phyloP scores from a whole-genome alignment of 2,797 vertebrate species.

The Danionella dracula region DNA sequence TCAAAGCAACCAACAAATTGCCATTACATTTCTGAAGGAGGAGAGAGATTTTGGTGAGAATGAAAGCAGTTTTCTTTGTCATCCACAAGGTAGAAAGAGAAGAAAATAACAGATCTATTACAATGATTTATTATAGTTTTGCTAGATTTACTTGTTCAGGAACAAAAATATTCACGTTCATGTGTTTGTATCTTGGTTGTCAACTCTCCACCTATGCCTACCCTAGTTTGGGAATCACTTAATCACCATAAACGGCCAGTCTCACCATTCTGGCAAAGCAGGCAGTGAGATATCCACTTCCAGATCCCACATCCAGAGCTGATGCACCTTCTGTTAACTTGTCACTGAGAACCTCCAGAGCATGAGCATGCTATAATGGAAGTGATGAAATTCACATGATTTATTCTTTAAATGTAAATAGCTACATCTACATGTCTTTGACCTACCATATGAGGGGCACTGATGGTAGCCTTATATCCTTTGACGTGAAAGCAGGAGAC shows the following conservation, averaged over 20 bases:
- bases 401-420: not conserved
- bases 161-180: no score
- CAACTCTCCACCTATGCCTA: no score
- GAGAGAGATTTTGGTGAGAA: no score
- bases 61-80: no score
- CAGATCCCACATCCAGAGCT: slow-evolving; percentile 85
- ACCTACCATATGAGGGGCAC: slow-evolving; percentile 91
- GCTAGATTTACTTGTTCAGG: no score
- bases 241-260: not conserved
- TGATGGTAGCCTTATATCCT: slow-evolving; percentile 93
- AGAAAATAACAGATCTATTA: no score
- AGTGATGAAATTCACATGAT: not conserved
- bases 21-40: no score
- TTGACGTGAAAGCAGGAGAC: slow-evolving; percentile 29
- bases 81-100: no score
- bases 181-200: no score
- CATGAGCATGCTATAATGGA: slow-evolving; percentile 79
- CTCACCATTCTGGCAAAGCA: slow-evolving; percentile 89
- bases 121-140: no score
- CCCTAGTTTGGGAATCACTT: no score
- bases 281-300: slow-evolving; percentile 86
- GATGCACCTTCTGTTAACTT: slow-evolving; percentile 80
- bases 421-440: not conserved
- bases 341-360: slow-evolving; percentile 82
- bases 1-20: no score